Evolutionary conservation across 2,888 invertebrate species (phyloP).

Genomic region (Alloplasta piceator): DNA sequence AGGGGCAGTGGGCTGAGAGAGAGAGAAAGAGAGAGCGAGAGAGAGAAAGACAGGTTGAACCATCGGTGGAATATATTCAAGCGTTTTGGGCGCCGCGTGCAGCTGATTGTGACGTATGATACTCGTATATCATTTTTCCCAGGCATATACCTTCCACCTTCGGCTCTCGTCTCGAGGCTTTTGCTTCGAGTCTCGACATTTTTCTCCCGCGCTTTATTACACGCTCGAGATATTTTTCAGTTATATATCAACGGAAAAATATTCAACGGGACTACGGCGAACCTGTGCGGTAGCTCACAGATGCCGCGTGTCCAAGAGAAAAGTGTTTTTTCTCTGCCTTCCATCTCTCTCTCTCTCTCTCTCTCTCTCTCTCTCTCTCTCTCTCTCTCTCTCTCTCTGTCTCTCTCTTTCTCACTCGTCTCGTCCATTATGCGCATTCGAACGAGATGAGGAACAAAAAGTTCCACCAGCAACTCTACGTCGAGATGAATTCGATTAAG

Average conservation of each 20-base stretch:
- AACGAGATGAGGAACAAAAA: constrained; percentile 20
- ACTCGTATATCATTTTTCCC: constrained; percentile 77
- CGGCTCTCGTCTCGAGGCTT: constrained; percentile 68
- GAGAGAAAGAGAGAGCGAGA: constrained; percentile 20
- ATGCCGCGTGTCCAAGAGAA: constrained; percentile 61
- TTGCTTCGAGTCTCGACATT: constrained; percentile 79
- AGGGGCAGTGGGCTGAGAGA: not conserved
- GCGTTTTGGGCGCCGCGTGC: constrained; percentile 78
- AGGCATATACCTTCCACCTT: constrained; percentile 65
- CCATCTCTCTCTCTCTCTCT: not conserved
- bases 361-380: not conserved
- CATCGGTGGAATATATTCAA: constrained; percentile 76
- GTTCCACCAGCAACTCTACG: constrained; percentile 37
- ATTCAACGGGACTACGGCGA: constrained; percentile 45
- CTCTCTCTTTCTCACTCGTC: not conserved
- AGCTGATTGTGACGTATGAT: constrained; percentile 80
- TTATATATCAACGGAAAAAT: constrained; percentile 65
- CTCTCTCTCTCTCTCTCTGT: not conserved
- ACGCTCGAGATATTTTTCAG: constrained; percentile 77
- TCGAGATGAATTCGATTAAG: constrained; percentile 53
- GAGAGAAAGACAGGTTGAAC: constrained; percentile 64
- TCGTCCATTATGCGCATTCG: constrained; percentile 46
- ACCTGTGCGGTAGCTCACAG: constrained; percentile 56
- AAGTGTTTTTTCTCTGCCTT: constrained; percentile 48
- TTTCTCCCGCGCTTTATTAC: constrained; percentile 77